Evolutionary conservation across 2,888 invertebrate species (phyloP), one percentile per base, ranked within the genome.

Genomic region (Andrena camellia): DNA sequence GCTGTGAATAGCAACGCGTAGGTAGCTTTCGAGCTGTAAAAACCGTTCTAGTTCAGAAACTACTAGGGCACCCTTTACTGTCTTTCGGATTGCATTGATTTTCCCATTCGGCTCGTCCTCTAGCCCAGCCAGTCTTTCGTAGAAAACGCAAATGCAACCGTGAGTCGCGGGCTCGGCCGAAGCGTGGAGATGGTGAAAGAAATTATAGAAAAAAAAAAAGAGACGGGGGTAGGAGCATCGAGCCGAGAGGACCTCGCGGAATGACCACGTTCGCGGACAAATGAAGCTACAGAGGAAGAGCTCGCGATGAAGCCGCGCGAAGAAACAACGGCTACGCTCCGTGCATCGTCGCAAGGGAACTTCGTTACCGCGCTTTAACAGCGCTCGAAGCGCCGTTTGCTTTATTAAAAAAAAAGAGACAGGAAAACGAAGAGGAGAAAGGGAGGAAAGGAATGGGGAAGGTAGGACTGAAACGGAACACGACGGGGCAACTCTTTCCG

Each of bases 321-420:
- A 20, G 62, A 54, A 63, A 69, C 26, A 13, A 4, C 17, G 42
- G 42, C 31, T 5, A 54, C 29, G 35, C 23, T 26, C 35, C 50
- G 74, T 35, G 68, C 35, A 29, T 66, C 13, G 64, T 54, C n/a
- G 8, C 71, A 23, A 26, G 7, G 62, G 54, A 10, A 29, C 31
- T 62, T 68, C 68, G 63, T 64, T 66, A 66, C n/a, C 48, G 33
- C n/a, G 26, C 26, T 50, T 63, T 63, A 78, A 73, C 48, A 13
- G 29, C 17, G 20, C 52, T 59, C 33, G 29, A 17, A 50, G 48
- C 59, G 20, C 2, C 10, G 48, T 60, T 66, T 52, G 54, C 31
- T 60, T 59, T 59, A 35, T 29, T 2, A 29, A 69, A 66, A 54
- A 8, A 52, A 63, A 23, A 48, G 31, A 4, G 3, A n/a, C n/a